Percentiles rank a stretch among this genome's conserved stretches.
phyloP scores from a whole-genome alignment of 2,113 vertebrate species.

The Peromyscus californicus region DNA sequence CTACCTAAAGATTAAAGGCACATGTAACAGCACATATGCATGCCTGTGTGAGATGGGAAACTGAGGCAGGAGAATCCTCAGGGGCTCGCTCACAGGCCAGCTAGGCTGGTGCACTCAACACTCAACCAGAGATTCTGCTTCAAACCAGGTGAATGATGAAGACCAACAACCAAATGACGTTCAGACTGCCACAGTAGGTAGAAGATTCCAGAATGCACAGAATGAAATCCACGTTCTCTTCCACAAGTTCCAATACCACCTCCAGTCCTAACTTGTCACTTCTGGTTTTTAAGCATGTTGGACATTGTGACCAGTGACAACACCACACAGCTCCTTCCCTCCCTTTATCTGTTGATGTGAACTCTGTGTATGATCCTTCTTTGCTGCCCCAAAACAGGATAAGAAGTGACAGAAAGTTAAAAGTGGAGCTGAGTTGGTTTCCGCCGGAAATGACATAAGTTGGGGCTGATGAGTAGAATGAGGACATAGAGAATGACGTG shows the following conservation, averaged over 20 bases:
- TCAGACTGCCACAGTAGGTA: background rate
- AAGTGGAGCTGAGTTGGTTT: background rate
- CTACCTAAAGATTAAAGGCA: background rate
- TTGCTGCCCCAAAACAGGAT: background rate
- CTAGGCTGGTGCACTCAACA: background rate
- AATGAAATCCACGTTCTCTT: background rate
- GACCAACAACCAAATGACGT: background rate
- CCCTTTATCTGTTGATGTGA: background rate
- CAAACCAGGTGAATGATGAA: background rate
- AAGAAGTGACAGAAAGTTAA: background rate
- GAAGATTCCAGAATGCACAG: conserved; percentile 20
- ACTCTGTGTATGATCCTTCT: background rate
- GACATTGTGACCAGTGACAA: background rate
- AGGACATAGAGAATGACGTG: background rate
- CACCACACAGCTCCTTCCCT: background rate
- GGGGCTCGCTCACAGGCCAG: background rate
- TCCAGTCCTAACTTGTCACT: background rate
- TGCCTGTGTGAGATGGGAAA: background rate
- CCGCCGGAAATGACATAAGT: background rate
- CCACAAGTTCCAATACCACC: background rate
- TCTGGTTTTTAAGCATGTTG: background rate
- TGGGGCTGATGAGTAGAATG: background rate
- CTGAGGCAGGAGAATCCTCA: background rate
- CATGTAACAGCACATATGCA: background rate
- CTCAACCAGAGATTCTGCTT: background rate